These are phyloP conservation scores for Drosophila littoralis DNA, from an alignment of 1,140 invertebrate genomes.

Conservation along the genomic window DNA sequence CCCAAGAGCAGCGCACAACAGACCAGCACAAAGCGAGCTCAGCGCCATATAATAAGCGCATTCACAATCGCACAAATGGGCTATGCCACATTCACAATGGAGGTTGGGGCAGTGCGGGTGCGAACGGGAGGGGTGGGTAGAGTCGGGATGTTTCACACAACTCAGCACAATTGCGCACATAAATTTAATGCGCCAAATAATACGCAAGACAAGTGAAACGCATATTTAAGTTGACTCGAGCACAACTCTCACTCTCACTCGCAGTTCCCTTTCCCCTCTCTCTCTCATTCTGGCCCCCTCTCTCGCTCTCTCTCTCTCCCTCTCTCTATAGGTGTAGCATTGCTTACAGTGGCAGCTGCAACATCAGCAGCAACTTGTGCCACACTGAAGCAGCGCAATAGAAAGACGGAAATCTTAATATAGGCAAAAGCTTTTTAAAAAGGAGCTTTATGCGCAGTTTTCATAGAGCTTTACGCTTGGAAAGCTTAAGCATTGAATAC, in stretches of 20 bases:
- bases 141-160: slow-evolving; percentile 53
- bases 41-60: slow-evolving; percentile 51
- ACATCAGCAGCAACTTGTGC: not conserved
- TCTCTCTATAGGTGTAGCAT: not conserved
- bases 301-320: not conserved
- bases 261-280: not conserved
- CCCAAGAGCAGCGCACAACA: slow-evolving; percentile 23
- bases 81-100: not conserved
- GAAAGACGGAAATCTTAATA: no score
- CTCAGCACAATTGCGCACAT: slow-evolving; percentile 80
- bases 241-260: slow-evolving; percentile 14
- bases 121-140: not conserved
- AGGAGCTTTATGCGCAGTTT: no score
- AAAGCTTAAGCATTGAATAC: no score
- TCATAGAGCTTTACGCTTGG: no score
- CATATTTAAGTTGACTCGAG: slow-evolving; percentile 53
- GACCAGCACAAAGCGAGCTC: slow-evolving; percentile 37
- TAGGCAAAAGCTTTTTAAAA: no score
- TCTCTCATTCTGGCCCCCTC: not conserved
- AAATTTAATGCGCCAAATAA: slow-evolving; percentile 79
- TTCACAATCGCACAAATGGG: slow-evolving; percentile 31
- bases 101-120: no score
- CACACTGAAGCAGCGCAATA: not conserved
- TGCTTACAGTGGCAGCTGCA: slow-evolving; percentile 8
- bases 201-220: slow-evolving; percentile 68